phyloP scores from a whole-genome alignment of 2,888 invertebrate species.

The Drosophila neonasuta region DNA sequence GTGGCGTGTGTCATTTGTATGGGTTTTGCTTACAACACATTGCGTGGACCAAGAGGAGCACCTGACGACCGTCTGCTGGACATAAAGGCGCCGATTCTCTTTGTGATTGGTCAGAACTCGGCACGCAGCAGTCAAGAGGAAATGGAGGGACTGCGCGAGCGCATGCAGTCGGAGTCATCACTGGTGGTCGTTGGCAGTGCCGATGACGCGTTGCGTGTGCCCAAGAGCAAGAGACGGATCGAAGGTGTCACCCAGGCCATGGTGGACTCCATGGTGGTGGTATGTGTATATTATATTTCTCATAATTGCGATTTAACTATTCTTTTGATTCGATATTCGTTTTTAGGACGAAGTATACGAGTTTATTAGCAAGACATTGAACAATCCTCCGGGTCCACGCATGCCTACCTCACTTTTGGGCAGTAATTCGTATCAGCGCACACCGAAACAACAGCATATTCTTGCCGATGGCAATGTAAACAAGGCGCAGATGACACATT shows the following conservation, averaged over 20 bases:
- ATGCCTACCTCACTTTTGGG: slow-evolving; percentile 71
- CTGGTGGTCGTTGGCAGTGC: slow-evolving; percentile 90
- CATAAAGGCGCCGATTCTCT: slow-evolving; percentile 88
- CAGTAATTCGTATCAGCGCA: slow-evolving; percentile 50
- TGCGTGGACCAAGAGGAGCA: slow-evolving; percentile 88
- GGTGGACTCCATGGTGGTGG: slow-evolving; percentile 90
- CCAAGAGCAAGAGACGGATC: slow-evolving; percentile 85
- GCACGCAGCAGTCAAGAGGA: slow-evolving; percentile 87
- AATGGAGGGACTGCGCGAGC: slow-evolving; percentile 89
- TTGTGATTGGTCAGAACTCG: slow-evolving; percentile 90
- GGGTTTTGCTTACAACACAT: slow-evolving; percentile 89
- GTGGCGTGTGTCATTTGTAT: slow-evolving; percentile 89
- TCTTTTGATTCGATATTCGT: background rate
- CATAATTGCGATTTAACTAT: background rate
- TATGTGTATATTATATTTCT: slow-evolving; percentile 63
- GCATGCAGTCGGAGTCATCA: slow-evolving; percentile 89
- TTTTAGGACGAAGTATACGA: slow-evolving; percentile 86
- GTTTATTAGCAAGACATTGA: slow-evolving; percentile 85
- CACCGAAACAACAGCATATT: slow-evolving; percentile 44
- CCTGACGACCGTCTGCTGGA: slow-evolving; percentile 90
- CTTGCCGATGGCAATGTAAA: slow-evolving; percentile 47
- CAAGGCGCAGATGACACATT: slow-evolving; percentile 41
- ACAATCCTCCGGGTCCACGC: slow-evolving; percentile 84
- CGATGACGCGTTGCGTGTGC: slow-evolving; percentile 88
- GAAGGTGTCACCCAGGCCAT: slow-evolving; percentile 90